A percentile compares a stretch with the other conserved stretches of the same genome.
These are phyloP conservation scores for Apodemus agrarius DNA, from an alignment of 2,797 vertebrate species.

Conservation along the genomic window DNA sequence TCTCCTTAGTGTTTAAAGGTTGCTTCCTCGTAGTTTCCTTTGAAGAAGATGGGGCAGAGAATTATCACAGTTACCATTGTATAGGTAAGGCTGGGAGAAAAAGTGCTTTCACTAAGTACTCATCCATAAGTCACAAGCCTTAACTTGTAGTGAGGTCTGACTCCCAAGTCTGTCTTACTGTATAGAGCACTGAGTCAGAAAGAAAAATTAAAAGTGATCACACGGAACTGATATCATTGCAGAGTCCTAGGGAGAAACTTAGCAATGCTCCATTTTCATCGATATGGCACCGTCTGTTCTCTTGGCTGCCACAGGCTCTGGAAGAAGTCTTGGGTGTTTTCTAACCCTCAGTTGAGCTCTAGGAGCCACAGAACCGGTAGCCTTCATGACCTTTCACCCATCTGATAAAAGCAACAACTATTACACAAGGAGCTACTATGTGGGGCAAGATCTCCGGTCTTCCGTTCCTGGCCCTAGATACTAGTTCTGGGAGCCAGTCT, in stretches of 20 bases:
- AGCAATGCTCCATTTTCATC: background rate
- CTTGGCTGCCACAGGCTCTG: background rate
- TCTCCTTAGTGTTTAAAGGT: constrained; percentile 20
- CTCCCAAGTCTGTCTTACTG: background rate
- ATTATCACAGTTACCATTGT: constrained; percentile 14
- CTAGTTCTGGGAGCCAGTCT: background rate
- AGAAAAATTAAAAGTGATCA: constrained; percentile 20
- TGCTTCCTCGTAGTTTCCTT: constrained; percentile 55
- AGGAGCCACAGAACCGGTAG: background rate
- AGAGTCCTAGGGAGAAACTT: background rate
- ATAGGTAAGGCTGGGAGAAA: background rate
- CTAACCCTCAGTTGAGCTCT: constrained; percentile 1
- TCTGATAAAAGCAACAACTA: background rate
- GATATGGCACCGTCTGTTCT: background rate
- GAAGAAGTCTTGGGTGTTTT: background rate
- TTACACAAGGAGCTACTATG: background rate
- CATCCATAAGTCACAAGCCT: background rate
- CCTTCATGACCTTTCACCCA: background rate
- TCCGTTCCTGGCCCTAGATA: background rate
- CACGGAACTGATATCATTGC: background rate
- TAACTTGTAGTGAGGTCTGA: constrained; percentile 22
- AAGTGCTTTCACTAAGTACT: constrained; percentile 38
- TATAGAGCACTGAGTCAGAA: background rate
- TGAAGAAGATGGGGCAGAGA: background rate
- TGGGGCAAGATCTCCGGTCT: background rate